phyloP scores from a whole-genome alignment of 2,113 vertebrate genomes.

The Cygnus atratus region DNA sequence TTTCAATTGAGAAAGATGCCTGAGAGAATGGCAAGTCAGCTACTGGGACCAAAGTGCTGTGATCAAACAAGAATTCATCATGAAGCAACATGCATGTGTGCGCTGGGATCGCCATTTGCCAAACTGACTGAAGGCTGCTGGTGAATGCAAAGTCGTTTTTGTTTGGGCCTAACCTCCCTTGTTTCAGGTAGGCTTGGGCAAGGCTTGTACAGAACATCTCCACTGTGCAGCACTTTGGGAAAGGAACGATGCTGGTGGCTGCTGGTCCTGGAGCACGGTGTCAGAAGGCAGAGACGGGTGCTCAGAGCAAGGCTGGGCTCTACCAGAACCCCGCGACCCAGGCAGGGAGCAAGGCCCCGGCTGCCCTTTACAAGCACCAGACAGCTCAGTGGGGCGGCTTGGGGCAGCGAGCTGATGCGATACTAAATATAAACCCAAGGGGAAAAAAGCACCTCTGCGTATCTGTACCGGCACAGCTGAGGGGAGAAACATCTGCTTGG shows the following conservation, averaged over 20 bases:
- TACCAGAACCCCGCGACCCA: neutral
- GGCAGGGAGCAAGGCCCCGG: neutral
- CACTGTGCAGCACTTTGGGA: neutral
- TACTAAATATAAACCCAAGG: neutral
- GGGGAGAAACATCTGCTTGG: neutral
- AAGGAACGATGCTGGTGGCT: fast-evolving
- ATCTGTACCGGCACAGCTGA: neutral
- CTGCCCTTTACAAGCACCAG: neutral
- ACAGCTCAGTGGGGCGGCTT: neutral
- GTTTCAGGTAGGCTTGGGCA: neutral
- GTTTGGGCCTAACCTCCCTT: neutral
- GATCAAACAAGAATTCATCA: neutral
- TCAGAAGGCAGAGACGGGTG: no score
- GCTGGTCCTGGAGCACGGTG: neutral
- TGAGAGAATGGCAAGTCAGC: neutral
- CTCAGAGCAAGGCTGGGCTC: neutral
- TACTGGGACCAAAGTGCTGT: neutral
- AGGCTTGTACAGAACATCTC: neutral
- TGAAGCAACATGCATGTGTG: neutral
- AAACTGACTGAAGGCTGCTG: fast-evolving
- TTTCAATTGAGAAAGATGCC: neutral
- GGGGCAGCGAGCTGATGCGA: neutral
- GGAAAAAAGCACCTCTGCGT: neutral
- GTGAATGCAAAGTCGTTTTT: neutral
- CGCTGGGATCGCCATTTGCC: neutral